Conservation (phyloP, 1,140 invertebrate species). For the Drosophila auraria region DNA sequence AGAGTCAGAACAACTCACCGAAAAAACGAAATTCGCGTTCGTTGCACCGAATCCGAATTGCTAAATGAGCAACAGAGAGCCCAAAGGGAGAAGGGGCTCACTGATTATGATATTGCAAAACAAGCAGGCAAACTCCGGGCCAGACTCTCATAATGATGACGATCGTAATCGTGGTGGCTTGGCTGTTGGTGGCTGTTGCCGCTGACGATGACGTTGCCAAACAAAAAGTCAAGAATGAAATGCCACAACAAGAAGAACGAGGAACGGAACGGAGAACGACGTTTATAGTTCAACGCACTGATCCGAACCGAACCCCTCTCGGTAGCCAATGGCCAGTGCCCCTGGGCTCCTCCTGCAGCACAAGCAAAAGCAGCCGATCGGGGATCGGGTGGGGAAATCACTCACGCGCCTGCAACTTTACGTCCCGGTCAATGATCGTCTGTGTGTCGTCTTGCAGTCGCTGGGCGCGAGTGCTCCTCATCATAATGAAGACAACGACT, state of each 20-base stretch:
- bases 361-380: constrained; percentile 3
- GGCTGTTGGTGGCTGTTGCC: constrained; percentile 12
- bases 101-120: constrained; percentile 79
- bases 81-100: constrained; percentile 9
- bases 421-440: constrained; percentile 74
- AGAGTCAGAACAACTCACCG: constrained; percentile 29
- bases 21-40: constrained; percentile 57
- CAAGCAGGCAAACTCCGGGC: constrained; percentile 52
- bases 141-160: constrained; percentile 62
- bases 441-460: constrained; percentile 28
- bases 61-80: constrained; percentile 37
- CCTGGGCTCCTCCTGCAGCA: constrained; percentile 19
- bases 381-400: constrained; percentile 49
- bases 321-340: constrained; percentile 69
- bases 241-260: constrained; percentile 56
- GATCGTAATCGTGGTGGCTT: constrained; percentile 56
- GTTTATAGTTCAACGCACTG: constrained; percentile 82
- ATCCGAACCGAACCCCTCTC: constrained; percentile 20
- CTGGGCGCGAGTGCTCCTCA: constrained; percentile 36
- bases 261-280: constrained; percentile 57
- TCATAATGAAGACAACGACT: constrained; percentile 80
- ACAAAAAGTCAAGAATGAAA: constrained; percentile 79
- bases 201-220: constrained; percentile 77
- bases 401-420: constrained; percentile 59
- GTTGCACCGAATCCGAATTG: constrained; percentile 69